Base-by-base conservation (phyloP, 30 jellyfish, hydroid and myxozoan species). In the Hydractinia symbiolongicarpus region DNA sequence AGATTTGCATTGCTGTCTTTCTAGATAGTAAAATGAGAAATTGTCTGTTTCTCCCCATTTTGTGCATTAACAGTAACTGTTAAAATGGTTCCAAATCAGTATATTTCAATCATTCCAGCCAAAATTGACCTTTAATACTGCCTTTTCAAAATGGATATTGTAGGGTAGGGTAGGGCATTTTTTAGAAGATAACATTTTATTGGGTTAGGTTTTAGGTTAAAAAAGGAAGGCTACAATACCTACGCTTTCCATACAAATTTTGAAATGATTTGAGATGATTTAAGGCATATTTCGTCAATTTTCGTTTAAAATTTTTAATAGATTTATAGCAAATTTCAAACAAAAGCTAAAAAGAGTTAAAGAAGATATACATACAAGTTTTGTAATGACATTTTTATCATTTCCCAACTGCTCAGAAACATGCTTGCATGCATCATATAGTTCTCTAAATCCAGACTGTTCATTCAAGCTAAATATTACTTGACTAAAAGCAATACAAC, bases 401-500 rank as follows among this genome's bases (percentile, higher is more conserved):
- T 81, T 69, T 11, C 4, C 61, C 13, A 77, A 53, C 58, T 52
- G 61, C 5, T 54, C 80, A 53, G 79, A 13, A 61, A 81, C 77
- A 5, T 15, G 51, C 54, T 81, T 69, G 55, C 90, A 87, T 8
- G 91, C 82, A 4, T 87, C 64, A 30, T 71, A 50, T 21, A 87
- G 50, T 16, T 87, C 91, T 53, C 11, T 83, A 49, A 73, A 86
- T 72, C 95, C 95, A 19, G 91, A 72, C 6, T 72, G 5, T 6
- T 17, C 50, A 56, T 81, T 72, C 15, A 87, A 61, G 17, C 76
- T 76, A 68, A 87, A 87, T 17, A 87, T 81, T 8, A 87, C 75
- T 60, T 86, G 90, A 79, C 87, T 83, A 19, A 80, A 82, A 10
- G 88, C 88, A 40, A 81, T 87, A 54, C 95, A 87, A 58, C 88